These are phyloP conservation scores for Calcarius lapponicus DNA, from an alignment of 2,797 vertebrate genomes.

Conservation along the genomic window DNA sequence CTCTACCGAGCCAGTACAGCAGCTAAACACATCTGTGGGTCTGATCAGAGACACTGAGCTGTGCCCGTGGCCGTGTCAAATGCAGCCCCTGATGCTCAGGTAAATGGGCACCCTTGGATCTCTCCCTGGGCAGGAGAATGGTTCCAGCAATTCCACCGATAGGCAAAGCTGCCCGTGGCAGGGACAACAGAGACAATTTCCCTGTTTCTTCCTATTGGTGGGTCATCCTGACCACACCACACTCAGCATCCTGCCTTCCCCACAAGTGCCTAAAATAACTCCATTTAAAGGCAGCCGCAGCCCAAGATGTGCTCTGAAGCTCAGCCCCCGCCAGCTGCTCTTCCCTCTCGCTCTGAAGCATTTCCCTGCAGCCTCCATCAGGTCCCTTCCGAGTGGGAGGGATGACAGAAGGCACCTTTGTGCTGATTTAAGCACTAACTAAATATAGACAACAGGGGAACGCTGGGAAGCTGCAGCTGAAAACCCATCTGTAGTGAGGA, in stretches of 20 bases:
- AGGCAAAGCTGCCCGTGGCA: fast-evolving
- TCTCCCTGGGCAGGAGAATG: fast-evolving
- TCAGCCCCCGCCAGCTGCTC: not conserved
- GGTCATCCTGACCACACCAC: not conserved
- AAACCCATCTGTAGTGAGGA: not conserved
- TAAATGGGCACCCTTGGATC: fast-evolving
- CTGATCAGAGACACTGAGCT: not conserved
- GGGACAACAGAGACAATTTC: not conserved
- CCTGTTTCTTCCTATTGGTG: not conserved
- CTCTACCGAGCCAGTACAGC: not conserved
- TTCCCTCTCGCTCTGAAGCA: not conserved
- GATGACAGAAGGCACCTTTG: slow-evolving; percentile 30
- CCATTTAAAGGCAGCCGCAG: not conserved
- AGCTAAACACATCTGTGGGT: not conserved
- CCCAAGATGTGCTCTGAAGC: not conserved
- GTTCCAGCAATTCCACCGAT: fast-evolving
- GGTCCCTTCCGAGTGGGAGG: slow-evolving; percentile 12
- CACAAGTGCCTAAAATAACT: not conserved
- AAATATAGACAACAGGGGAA: slow-evolving; percentile 14
- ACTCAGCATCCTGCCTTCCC: not conserved
- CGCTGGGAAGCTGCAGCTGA: slow-evolving; percentile 33
- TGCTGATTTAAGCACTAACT: slow-evolving; percentile 52
- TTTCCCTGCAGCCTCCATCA: not conserved
- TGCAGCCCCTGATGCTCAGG: fast-evolving
- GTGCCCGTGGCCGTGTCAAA: not conserved